Conservation (phyloP, 2,888 invertebrate species). For the Carpatolechia fugitivella region DNA sequence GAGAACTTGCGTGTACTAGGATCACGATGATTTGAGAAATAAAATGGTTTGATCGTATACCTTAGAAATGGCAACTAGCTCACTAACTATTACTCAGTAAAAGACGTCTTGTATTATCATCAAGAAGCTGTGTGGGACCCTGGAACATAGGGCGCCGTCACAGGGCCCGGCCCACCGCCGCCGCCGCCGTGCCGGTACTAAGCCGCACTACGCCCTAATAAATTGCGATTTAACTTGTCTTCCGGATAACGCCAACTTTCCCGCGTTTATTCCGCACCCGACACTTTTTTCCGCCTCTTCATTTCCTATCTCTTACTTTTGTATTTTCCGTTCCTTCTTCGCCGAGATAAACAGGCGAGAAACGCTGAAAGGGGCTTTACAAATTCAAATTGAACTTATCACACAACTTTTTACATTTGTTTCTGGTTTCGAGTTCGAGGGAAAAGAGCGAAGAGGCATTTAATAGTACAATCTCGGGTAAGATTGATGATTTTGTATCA, state of each 20-base stretch:
- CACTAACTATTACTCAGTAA: no score
- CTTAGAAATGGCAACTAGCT: no score
- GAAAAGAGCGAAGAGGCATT: constrained; percentile 78
- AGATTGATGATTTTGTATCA: constrained; percentile 80
- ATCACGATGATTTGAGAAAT: no score
- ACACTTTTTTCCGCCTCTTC: constrained; percentile 80
- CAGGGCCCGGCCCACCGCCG: constrained; percentile 24
- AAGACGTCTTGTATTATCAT: no score
- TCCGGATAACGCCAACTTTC: constrained; percentile 78
- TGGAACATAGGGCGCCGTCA: no score
- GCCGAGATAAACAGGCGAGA: constrained; percentile 78
- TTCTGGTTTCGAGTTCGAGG: constrained; percentile 76
- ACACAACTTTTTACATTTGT: constrained; percentile 80
- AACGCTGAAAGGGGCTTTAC: constrained; percentile 79
- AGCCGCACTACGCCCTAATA: constrained; percentile 75
- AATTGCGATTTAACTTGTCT: constrained; percentile 80
- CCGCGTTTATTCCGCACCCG: constrained; percentile 76
- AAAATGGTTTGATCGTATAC: no score
- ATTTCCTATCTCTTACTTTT: constrained; percentile 80
- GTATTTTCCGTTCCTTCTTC: constrained; percentile 76
- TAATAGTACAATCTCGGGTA: constrained; percentile 78
- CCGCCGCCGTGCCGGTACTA: constrained; percentile 47
- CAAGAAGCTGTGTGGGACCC: no score
- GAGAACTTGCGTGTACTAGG: no score
- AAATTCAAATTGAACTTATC: constrained; percentile 80